Conservation (phyloP, 2,113 vertebrate genomes). For the Corythornis cristatus region DNA sequence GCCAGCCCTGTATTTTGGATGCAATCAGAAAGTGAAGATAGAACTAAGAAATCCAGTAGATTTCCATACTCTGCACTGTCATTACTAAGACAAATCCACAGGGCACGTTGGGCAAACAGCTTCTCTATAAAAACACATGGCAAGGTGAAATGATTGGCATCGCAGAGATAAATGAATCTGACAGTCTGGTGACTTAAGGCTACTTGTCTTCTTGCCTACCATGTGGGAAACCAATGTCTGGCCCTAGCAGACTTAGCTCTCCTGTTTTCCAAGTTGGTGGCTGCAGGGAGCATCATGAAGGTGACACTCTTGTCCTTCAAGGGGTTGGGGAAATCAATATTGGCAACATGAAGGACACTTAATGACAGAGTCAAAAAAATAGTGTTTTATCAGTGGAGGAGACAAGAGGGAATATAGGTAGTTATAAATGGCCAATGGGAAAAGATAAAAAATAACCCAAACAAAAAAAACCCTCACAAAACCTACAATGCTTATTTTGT, state of each 20-base stretch:
- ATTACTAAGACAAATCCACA: slow-evolving; percentile 32
- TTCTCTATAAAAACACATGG: background rate
- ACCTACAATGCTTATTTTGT: background rate
- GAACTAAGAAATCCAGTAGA: background rate
- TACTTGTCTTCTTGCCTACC: slow-evolving; percentile 24
- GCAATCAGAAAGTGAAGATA: background rate
- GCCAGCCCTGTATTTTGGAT: background rate
- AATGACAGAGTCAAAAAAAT: background rate
- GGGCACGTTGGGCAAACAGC: slow-evolving; percentile 22
- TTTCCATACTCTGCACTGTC: slow-evolving; percentile 30
- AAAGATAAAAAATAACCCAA: background rate
- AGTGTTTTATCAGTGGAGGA: background rate
- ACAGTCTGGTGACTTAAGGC: slow-evolving; percentile 24
- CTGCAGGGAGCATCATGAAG: background rate
- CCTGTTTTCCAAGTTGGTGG: slow-evolving; percentile 19
- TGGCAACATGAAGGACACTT: background rate
- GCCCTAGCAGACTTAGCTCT: background rate
- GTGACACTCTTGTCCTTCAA: slow-evolving; percentile 16
- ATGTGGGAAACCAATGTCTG: background rate
- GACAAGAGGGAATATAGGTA: background rate
- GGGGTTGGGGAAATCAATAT: slow-evolving; percentile 35
- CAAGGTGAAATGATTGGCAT: background rate
- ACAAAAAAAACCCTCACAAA: background rate
- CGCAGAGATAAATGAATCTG: background rate
- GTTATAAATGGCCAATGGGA: background rate